Evolutionary conservation across 2,888 invertebrate genomes (phyloP), one percentile per base, ranked within the genome.

Genomic region (Euzophera pinguis): DNA sequence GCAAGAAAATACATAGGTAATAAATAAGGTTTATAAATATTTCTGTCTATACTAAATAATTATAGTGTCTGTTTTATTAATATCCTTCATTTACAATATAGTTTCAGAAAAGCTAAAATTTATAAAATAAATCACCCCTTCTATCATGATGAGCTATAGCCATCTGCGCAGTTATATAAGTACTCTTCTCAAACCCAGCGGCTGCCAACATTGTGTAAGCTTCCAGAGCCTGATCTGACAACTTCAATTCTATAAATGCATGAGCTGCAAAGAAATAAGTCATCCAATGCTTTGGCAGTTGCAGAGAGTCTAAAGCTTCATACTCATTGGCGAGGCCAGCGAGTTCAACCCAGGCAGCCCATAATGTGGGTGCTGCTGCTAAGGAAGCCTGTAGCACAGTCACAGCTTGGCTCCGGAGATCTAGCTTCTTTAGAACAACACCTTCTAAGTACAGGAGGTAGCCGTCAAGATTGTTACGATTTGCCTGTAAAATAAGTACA

Each of bases 321-420:
- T 95, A 94, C 67, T 96, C 96, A 58, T 94, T 93, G 51, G 99
- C 94, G 1, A 99, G 86, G 7, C 95, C 93, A 0, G 97, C 95
- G 10, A 99, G 86, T 78, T 99, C 98, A 34, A 97, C 91, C 97
- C 99, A 99, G 0, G 98, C 96, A 39, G 97, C 95, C 99, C 99
- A 99, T 56, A 98, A 92, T 69, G 96, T 93, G 0, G 98, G 98
- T 52, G 95, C 93, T 39, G 92, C 91, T 54, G 94, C 92, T 9
- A 97, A 92, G 0, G 98, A 93, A 68, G 96, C 94, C 14, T 95
- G 92, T 39, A 99, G 91, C 47, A 95, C 92, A 61, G 95, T 93
- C 17, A 94, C 92, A 0, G 99, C 98, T 65, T 95, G 93, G 57
- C 75, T 92, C 47, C 93, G 90, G 10, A 98, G 89, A 70, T 98